These are phyloP conservation scores for Antitype chi DNA, from an alignment of 2,888 invertebrate species.

Conservation along the genomic window DNA sequence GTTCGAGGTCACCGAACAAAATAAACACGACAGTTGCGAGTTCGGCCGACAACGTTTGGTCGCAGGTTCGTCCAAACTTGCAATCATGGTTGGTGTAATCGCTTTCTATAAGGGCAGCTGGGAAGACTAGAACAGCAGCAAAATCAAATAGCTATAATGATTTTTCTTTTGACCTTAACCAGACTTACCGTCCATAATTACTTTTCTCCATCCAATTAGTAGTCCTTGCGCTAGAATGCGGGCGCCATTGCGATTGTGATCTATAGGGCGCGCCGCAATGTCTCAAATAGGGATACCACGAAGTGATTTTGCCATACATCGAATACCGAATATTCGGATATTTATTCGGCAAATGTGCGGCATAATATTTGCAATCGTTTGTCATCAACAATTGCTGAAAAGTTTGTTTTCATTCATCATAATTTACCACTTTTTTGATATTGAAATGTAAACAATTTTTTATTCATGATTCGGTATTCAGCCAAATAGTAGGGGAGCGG, in stretches of 20 bases:
- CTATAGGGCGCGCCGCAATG: slow-evolving; percentile 16
- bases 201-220: slow-evolving; percentile 55
- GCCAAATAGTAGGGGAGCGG: neutral
- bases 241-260: slow-evolving; percentile 54
- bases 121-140: neutral
- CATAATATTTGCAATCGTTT: neutral
- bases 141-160: slow-evolving; percentile 20
- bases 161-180: slow-evolving; percentile 44
- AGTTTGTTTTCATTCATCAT: neutral
- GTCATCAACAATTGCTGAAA: neutral
- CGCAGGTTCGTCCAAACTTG: neutral
- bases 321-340: neutral
- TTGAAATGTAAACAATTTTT: neutral
- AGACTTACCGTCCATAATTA: slow-evolving; percentile 49
- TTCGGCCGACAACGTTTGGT: neutral
- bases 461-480: neutral
- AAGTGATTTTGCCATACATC: neutral
- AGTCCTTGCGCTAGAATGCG: slow-evolving; percentile 53
- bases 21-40: neutral
- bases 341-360: neutral
- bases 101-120: neutral
- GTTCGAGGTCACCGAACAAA: neutral
- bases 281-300: neutral
- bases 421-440: neutral
- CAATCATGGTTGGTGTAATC: too few relatives aligned